Base-by-base conservation (phyloP, 2,888 invertebrate species). In the Amblyjoppa proteus region DNA sequence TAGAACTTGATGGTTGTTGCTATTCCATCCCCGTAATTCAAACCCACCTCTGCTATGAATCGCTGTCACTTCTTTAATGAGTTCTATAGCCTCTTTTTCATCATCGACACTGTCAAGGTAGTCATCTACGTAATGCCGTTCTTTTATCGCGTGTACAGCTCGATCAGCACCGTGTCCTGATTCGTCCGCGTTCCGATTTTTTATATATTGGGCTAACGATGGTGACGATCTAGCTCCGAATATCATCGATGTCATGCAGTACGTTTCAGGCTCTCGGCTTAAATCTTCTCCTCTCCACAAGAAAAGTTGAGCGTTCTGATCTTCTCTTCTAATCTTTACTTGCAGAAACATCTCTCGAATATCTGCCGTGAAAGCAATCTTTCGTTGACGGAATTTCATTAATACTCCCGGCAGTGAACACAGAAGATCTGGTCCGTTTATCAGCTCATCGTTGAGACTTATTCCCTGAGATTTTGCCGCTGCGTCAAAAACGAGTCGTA, bases 281-380 rank as follows among this genome's bases (percentile, higher is more conserved):
- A 83, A 49, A 5, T 74, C 70, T n/a, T 25, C 13, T n/a, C 77
- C 76, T 38, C 86, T 28, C 88, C 89, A 88, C 13, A 89, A 68
- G 86, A 90, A 90, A 16, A 90, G 49, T 81, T 91, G 90, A 0
- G 89, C 70, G 53, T 87, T 69, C 56, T 89, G 89, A 77, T 93
- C 92, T 16, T 87, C 87, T 11, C 83, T 68, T 0, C 71, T 25
- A 1, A 93, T 90, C 11, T 87, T 87, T 0, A 93, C 81, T 53
- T 90, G 92, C 4, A 89, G 82, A 68, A 92, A 93, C 92, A 93
- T 92, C 69, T 93, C 91, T 6, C 82, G 87, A 0, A 93, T 91
- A 69, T 94, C 93, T 0, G 91, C 86, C 87, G 88, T 79, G 80
- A 94, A 88, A 2, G 91, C 94, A 3, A 93, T 81, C 51, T 78